A percentile compares a stretch with the other conserved stretches of the same genome.
These are phyloP conservation scores for Montipora sp. DNA, from an alignment of 64 coral and sea anemone species.

Conservation along the genomic window DNA sequence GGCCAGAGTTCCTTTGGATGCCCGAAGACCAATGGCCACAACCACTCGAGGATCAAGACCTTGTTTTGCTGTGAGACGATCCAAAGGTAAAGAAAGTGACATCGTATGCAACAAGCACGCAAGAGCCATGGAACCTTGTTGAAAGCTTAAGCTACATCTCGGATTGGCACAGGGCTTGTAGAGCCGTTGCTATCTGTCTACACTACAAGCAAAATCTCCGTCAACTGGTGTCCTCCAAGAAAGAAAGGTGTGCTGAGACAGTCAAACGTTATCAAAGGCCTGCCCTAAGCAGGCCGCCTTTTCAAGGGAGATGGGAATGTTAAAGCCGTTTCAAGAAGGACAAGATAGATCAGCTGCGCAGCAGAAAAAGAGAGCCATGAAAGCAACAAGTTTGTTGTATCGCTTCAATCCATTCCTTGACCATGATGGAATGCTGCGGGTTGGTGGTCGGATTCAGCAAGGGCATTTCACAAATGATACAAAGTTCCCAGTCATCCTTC, in stretches of 20 bases:
- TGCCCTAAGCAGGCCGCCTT: neutral
- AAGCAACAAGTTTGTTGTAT: neutral
- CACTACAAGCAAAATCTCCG: constrained; percentile 15
- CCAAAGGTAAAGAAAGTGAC: constrained; percentile 21
- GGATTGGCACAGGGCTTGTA: constrained; percentile 12
- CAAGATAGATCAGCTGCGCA: constrained; percentile 6
- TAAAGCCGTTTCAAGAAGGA: constrained; percentile 11
- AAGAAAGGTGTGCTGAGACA: constrained; percentile 9
- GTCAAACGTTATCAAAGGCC: constrained; percentile 14
- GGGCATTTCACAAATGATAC: neutral
- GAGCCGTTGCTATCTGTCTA: constrained; percentile 32
- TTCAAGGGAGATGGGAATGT: neutral
- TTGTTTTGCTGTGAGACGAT: neutral
- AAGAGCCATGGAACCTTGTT: constrained; percentile 20
- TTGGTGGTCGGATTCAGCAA: neutral
- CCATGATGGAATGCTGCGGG: neutral
- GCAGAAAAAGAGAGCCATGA: neutral
- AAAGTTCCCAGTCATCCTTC: too few species aligned
- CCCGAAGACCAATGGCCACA: constrained; percentile 19
- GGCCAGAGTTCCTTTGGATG: constrained; percentile 24
- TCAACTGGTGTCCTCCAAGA: neutral
- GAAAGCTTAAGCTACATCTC: constrained; percentile 2
- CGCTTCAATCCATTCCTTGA: neutral
- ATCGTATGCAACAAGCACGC: neutral
- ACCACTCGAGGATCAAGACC: constrained; percentile 16